Percentiles rank a stretch among this genome's conserved stretches.
phyloP scores from a whole-genome alignment of 2,113 vertebrate genomes.

The Istiophorus platypterus region DNA sequence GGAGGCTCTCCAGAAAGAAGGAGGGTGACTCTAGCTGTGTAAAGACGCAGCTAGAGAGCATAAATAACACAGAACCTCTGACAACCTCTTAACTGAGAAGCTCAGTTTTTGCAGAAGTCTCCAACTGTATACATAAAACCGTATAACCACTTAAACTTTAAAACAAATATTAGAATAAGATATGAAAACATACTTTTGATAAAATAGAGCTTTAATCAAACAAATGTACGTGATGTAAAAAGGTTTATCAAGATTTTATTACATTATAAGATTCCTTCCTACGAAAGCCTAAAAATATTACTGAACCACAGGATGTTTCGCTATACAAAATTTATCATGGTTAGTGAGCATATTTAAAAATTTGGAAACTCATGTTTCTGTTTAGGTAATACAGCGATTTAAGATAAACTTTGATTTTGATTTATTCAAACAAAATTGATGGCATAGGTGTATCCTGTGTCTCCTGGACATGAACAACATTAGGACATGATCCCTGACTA shows the following conservation, averaged over 20 bases:
- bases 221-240: conserved; percentile 3
- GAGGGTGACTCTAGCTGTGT: conserved; percentile 9
- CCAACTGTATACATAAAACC: not conserved
- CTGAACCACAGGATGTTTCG: not conserved
- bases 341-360: not conserved
- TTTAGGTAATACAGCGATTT: not conserved
- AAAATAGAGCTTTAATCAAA: not conserved
- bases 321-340: not conserved
- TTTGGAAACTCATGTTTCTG: not conserved
- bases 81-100: conserved; percentile 26
- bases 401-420: not conserved
- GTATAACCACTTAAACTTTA: not conserved
- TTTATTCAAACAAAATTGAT: conserved; percentile 9
- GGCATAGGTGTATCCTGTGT: not conserved
- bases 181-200: conserved; percentile 14
- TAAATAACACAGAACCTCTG: conserved; percentile 29
- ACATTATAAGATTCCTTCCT: not conserved
- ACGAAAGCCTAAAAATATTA: not conserved
- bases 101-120: not conserved
- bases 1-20: conserved; percentile 29
- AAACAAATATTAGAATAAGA: conserved; percentile 39
- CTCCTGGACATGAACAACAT: not conserved
- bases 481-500: not conserved
- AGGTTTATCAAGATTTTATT: not conserved
- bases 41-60: not conserved